These are phyloP conservation scores for Ischnus inquisitorius DNA, from an alignment of 2,888 invertebrate genomes.

Conservation along the genomic window DNA sequence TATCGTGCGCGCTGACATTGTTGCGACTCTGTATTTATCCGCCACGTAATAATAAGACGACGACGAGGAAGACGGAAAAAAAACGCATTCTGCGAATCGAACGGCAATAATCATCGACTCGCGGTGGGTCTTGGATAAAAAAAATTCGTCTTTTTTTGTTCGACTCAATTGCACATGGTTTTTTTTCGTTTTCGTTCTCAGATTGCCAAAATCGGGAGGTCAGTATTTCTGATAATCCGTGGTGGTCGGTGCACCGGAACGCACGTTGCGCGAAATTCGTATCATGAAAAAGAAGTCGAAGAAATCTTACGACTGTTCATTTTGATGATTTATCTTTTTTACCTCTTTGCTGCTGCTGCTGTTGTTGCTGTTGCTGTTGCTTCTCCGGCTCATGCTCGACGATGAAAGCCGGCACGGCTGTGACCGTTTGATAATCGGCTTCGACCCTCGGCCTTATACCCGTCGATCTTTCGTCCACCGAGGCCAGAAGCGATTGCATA, in stretches of 20 bases:
- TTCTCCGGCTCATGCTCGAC: conserved; percentile 89
- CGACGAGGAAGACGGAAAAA: neutral
- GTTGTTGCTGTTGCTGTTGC: conserved; percentile 84
- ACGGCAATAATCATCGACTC: neutral
- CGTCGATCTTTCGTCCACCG: conserved; percentile 71
- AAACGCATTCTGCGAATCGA: neutral
- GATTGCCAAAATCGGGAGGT: no score
- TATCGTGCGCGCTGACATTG: neutral
- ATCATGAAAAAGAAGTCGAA: neutral
- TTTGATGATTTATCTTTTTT: conserved; percentile 57
- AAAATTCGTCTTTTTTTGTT: neutral
- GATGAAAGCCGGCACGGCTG: conserved; percentile 92
- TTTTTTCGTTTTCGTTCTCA: neutral
- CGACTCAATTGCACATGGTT: neutral
- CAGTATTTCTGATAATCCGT: no score
- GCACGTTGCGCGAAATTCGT: neutral
- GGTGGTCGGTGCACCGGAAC: neutral
- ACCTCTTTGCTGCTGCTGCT: conserved; percentile 75
- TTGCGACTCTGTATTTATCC: neutral
- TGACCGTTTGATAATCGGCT: conserved; percentile 90
- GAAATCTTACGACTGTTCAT: neutral
- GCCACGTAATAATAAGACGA: neutral
- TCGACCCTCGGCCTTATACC: conserved; percentile 75
- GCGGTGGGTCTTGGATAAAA: neutral
- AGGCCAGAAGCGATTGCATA: conserved; percentile 74